Conservation (phyloP, 1,140 invertebrate genomes). For the Bombus picipes region DNA sequence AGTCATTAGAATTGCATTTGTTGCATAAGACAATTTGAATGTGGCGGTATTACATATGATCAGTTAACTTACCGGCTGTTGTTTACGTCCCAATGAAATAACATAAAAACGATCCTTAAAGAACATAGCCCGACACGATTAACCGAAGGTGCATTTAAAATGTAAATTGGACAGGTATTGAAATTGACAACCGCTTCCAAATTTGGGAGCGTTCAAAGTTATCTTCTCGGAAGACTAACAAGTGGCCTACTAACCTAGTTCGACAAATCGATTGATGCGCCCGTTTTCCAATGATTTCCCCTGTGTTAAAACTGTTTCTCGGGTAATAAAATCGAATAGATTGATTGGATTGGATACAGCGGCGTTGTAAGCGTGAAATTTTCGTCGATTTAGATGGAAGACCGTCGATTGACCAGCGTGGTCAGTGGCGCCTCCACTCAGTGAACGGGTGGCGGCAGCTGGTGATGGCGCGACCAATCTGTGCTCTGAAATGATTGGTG, state of each 20-base stretch:
- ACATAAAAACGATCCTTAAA: background rate
- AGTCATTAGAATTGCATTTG: background rate
- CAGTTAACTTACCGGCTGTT: slow-evolving; percentile 1
- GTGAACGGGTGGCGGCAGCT: slow-evolving; percentile 53
- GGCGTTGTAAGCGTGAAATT: background rate
- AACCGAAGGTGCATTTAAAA: background rate
- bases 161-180: too few species aligned
- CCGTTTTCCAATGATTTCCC: background rate
- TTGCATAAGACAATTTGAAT: background rate
- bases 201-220: background rate
- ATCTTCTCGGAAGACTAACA: too few species aligned
- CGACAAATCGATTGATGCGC: background rate
- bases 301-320: background rate
- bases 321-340: background rate
- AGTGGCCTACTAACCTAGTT: slow-evolving; percentile 8
- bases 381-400: background rate
- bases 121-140: too few species aligned
- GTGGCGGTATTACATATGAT: background rate
- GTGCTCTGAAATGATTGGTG: slow-evolving; percentile 72
- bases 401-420: background rate
- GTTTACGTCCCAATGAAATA: background rate
- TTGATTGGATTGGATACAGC: background rate
- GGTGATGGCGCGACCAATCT: slow-evolving; percentile 49
- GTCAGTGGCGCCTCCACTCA: slow-evolving; percentile 1
- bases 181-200: background rate